Percentiles rank a stretch among this genome's conserved stretches.
Evolutionary conservation across 92 coral and sea anemone genomes (phyloP).

Genomic region (Bergia puertoricense): DNA sequence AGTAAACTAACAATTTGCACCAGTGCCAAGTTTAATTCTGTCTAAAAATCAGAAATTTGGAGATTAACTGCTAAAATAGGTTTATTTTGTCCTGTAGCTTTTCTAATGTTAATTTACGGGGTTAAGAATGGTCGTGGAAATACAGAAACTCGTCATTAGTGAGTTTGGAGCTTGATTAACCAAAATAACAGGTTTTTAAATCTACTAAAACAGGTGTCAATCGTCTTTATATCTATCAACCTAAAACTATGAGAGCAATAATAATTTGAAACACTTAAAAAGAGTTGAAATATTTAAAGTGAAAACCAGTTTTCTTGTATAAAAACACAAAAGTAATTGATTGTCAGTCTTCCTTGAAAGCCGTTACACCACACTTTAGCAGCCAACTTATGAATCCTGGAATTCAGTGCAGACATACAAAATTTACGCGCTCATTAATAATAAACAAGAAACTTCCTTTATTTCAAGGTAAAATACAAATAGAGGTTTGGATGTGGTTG

Average conservation of each 20-base stretch:
- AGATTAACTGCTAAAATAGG: too few species aligned
- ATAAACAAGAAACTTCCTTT: constrained; percentile 7
- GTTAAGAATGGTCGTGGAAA: not conserved
- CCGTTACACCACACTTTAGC: not conserved
- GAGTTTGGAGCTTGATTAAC: not conserved
- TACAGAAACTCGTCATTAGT: not conserved
- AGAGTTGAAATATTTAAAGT: not conserved
- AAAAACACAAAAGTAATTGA: not conserved
- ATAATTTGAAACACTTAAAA: not conserved
- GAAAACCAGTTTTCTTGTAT: not conserved
- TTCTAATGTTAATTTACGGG: not conserved
- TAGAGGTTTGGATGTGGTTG: not conserved
- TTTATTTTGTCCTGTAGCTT: too few species aligned
- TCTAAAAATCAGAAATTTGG: not conserved
- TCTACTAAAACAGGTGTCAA: constrained; percentile 10
- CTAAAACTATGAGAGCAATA: not conserved
- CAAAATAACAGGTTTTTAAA: constrained; percentile 1
- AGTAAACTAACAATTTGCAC: not conserved
- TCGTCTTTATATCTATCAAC: not conserved
- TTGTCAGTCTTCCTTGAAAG: not conserved
- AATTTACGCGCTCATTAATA: constrained; percentile 20
- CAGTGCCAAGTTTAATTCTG: not conserved
- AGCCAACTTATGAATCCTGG: not conserved
- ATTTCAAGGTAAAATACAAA: constrained; percentile 7
- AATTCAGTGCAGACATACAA: constrained; percentile 8